A percentile compares a stretch with the other conserved stretches of the same genome.
These are phyloP conservation scores for Dynastes hyllus DNA, from an alignment of 2,888 invertebrate genomes.

Conservation along the genomic window DNA sequence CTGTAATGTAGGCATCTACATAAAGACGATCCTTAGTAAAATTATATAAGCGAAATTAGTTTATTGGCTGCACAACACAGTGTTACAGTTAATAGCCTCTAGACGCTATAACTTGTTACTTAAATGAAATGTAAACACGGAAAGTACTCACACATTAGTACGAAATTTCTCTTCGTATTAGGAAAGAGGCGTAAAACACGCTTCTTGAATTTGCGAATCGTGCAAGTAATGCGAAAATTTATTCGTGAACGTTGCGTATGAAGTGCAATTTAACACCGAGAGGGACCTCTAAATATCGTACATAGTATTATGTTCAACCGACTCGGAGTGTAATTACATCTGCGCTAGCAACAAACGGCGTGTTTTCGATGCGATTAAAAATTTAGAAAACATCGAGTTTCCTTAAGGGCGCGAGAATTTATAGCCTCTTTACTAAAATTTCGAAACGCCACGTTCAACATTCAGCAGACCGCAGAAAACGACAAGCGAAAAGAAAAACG, in stretches of 20 bases:
- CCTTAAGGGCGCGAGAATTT: slow-evolving; percentile 34
- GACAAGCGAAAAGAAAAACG: slow-evolving; percentile 1
- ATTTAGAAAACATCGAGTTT: slow-evolving; percentile 33
- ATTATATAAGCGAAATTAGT: neutral
- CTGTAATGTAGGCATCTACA: too few relatives aligned
- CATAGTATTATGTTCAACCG: slow-evolving; percentile 25
- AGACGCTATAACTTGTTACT: neutral
- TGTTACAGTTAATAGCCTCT: too few relatives aligned
- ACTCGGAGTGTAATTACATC: slow-evolving; percentile 41
- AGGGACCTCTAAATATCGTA: slow-evolving; percentile 34
- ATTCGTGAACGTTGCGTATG: slow-evolving; percentile 32
- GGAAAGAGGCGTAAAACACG: neutral
- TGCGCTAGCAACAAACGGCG: slow-evolving; percentile 16
- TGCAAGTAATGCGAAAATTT: slow-evolving; percentile 2
- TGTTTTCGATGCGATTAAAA: slow-evolving; percentile 45
- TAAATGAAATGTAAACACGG: slow-evolving; percentile 22
- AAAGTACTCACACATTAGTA: slow-evolving; percentile 5
- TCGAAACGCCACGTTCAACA: slow-evolving; percentile 1
- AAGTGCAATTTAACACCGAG: slow-evolving; percentile 38
- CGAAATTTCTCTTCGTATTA: neutral
- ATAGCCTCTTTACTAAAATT: slow-evolving; percentile 27
- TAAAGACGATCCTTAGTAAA: too few relatives aligned
- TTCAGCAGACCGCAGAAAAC: neutral
- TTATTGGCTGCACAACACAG: too few relatives aligned
- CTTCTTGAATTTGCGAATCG: slow-evolving; percentile 2